These are phyloP conservation scores for Limanda limanda DNA, from an alignment of 2,113 vertebrate genomes.

Conservation along the genomic window DNA sequence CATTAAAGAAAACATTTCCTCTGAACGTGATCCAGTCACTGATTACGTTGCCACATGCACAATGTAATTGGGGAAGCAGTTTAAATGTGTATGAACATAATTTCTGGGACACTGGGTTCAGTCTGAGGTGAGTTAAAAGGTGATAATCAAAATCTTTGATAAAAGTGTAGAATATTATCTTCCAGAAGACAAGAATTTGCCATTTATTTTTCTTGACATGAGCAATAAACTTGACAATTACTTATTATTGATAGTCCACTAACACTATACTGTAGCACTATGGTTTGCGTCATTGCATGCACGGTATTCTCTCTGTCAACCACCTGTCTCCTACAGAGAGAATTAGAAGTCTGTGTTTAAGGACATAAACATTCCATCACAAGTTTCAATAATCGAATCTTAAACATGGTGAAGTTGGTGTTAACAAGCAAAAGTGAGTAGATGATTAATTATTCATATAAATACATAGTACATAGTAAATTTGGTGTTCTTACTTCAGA, in stretches of 20 bases:
- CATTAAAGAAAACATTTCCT: neutral
- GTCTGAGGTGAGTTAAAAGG: neutral
- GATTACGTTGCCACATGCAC: neutral
- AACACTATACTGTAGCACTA: neutral
- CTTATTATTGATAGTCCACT: constrained; percentile 1
- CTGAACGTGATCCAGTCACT: neutral
- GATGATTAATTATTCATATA: neutral
- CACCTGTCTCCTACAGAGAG: too few species aligned
- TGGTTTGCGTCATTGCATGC: neutral
- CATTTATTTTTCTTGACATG: neutral
- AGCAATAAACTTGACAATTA: constrained; percentile 6
- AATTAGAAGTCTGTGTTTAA: too few species aligned
- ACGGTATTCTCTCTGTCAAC: too few species aligned
- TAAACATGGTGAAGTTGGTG: neutral
- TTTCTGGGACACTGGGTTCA: neutral
- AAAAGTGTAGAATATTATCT: neutral
- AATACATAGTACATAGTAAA: neutral
- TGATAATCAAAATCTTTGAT: neutral
- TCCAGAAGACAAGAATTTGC: neutral
- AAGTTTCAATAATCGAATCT: neutral
- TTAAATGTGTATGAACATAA: neutral
- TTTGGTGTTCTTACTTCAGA: neutral
- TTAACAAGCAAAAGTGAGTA: neutral
- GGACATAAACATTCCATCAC: too few species aligned
- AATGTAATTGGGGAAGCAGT: constrained; percentile 16